phyloP scores from a whole-genome alignment of 1,140 invertebrate species.

The Odontomachus brunneus region DNA sequence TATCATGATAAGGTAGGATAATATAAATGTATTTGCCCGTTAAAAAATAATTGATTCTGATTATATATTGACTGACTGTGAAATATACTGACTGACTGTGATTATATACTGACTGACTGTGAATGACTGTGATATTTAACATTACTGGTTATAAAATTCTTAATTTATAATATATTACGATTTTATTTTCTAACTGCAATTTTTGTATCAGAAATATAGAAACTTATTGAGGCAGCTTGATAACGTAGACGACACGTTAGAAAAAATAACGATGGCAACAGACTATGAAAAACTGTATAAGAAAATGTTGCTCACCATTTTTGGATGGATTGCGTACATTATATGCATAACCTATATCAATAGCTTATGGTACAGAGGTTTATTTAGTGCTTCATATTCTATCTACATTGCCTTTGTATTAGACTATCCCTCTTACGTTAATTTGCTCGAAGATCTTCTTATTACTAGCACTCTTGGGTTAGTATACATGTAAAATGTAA shows the following conservation, averaged over 20 bases:
- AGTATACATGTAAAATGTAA: too few relatives aligned
- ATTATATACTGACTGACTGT: too few relatives aligned
- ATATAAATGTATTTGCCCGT: too few relatives aligned
- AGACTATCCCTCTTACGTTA: neutral
- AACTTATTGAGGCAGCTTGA: slow-evolving; percentile 1
- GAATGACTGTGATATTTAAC: too few relatives aligned
- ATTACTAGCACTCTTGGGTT: slow-evolving; percentile 16
- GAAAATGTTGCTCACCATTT: neutral
- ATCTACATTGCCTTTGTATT: neutral
- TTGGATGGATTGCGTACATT: neutral
- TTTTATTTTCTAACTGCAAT: too few relatives aligned
- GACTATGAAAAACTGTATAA: neutral
- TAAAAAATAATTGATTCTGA: neutral
- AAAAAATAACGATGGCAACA: slow-evolving; percentile 3
- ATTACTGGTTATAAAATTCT: too few relatives aligned
- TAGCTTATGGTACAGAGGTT: too few relatives aligned
- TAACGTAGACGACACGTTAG: slow-evolving; percentile 18
- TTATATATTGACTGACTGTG: too few relatives aligned
- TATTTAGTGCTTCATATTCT: neutral
- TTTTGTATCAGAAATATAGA: slow-evolving; percentile 16
- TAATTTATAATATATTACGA: too few relatives aligned
- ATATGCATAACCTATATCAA: neutral
- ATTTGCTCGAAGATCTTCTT: neutral
- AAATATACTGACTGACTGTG: too few relatives aligned
- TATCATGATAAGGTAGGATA: too few relatives aligned